Evolutionary conservation across 2,888 invertebrate species (phyloP).

Genomic region (Orthosia incerta): DNA sequence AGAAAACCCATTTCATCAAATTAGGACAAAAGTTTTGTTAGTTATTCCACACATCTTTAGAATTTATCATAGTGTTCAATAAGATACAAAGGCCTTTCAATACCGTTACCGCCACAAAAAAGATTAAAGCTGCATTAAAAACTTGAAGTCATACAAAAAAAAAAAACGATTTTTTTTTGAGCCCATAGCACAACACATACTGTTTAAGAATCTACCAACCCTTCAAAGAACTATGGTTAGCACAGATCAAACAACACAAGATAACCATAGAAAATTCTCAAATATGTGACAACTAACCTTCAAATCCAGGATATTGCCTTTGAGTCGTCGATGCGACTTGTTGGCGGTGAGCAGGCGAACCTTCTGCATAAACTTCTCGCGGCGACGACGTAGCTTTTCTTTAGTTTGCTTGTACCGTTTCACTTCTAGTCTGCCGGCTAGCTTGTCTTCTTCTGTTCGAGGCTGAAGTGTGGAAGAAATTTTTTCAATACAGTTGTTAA

Average conservation of each 20-base stretch:
- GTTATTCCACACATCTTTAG: too few species aligned
- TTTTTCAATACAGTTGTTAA: too few species aligned
- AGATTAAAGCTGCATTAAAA: too few species aligned
- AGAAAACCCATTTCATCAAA: too few species aligned
- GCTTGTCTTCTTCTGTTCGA: conserved; percentile 94
- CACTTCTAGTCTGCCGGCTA: conserved; percentile 93
- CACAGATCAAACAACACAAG: neutral
- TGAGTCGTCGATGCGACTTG: conserved; percentile 69
- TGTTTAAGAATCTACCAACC: too few species aligned
- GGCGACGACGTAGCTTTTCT: conserved; percentile 93
- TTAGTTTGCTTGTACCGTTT: conserved; percentile 95
- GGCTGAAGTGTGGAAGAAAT: conserved; percentile 89
- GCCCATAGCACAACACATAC: too few species aligned
- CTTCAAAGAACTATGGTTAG: neutral
- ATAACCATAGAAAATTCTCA: neutral
- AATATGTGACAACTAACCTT: conserved; percentile 76
- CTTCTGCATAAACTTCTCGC: conserved; percentile 89
- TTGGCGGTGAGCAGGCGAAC: conserved; percentile 76
- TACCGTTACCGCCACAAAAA: too few species aligned
- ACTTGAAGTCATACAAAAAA: too few species aligned
- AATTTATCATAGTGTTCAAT: neutral
- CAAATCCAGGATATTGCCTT: conserved; percentile 76
- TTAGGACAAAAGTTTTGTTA: too few species aligned
- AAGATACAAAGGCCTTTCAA: too few species aligned
- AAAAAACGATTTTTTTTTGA: too few species aligned